Percentiles rank a stretch among this genome's conserved stretches.
Evolutionary conservation across 2,113 vertebrate species (phyloP).

Genomic region (Hemibagrus wyckioides): DNA sequence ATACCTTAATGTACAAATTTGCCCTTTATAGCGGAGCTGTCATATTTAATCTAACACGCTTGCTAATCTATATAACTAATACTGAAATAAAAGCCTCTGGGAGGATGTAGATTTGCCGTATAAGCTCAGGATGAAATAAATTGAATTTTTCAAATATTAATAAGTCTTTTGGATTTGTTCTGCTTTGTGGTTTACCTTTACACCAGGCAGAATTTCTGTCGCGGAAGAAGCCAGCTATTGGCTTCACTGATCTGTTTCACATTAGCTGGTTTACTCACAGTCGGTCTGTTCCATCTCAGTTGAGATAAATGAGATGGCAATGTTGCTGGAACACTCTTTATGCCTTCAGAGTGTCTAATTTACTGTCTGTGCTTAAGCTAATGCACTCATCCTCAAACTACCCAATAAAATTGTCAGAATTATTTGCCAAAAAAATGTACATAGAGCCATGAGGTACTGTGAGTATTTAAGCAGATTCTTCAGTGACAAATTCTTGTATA

Average conservation of each 20-base stretch:
- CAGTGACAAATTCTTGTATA: slow-evolving; percentile 1
- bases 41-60: not conserved
- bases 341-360: not conserved
- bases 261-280: not conserved
- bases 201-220: not conserved
- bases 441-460: slow-evolving; percentile 7
- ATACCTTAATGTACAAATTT: not conserved
- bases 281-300: not conserved
- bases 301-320: not conserved
- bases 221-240: not conserved
- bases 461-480: not conserved
- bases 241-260: not conserved
- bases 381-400: not conserved
- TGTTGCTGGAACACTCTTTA: not conserved
- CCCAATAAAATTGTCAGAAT: not conserved
- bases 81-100: not conserved
- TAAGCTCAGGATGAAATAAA: not conserved
- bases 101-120: slow-evolving; percentile 8
- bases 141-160: not conserved
- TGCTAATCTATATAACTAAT: slow-evolving; percentile 1
- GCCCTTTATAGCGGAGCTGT: slow-evolving; percentile 6
- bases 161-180: not conserved
- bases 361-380: slow-evolving; percentile 1
- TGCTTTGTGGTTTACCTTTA: slow-evolving; percentile 1
- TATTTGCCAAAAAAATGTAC: not conserved